Conservation (phyloP, 1,140 invertebrate species). For the Pararge aegeria region DNA sequence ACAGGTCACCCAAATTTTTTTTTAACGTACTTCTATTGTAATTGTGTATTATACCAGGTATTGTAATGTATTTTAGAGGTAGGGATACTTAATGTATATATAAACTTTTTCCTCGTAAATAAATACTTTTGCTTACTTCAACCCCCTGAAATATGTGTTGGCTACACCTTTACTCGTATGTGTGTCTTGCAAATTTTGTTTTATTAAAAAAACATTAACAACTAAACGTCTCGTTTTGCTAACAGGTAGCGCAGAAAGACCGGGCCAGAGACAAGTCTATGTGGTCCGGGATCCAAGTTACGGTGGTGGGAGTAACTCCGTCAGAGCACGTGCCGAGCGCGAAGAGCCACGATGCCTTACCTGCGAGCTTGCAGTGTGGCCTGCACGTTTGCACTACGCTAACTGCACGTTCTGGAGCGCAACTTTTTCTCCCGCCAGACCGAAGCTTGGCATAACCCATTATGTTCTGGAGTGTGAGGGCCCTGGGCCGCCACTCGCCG, state of each 20-base stretch:
- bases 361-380: constrained; percentile 88
- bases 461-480: constrained; percentile 90
- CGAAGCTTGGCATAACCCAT: constrained; percentile 81
- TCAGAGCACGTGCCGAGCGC: constrained; percentile 85
- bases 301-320: constrained; percentile 70
- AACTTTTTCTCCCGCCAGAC: constrained; percentile 81
- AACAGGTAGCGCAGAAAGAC: constrained; percentile 86
- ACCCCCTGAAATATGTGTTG: too few species aligned
- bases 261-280: constrained; percentile 93
- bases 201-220: neutral
- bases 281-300: constrained; percentile 84
- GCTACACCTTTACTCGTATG: too few species aligned
- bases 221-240: constrained; percentile 8
- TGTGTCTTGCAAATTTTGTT: too few species aligned
- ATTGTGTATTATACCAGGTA: too few species aligned
- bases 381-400: constrained; percentile 86
- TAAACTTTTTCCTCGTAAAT: too few species aligned
- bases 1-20: too few species aligned
- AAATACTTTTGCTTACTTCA: too few species aligned
- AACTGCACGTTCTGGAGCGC: constrained; percentile 91
- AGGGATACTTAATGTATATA: too few species aligned
- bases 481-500: constrained; percentile 88
- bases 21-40: too few species aligned
- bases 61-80: too few species aligned
- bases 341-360: constrained; percentile 90